These are phyloP conservation scores for Aphyosemion australe DNA, from an alignment of 2,113 vertebrate genomes.

Conservation along the genomic window DNA sequence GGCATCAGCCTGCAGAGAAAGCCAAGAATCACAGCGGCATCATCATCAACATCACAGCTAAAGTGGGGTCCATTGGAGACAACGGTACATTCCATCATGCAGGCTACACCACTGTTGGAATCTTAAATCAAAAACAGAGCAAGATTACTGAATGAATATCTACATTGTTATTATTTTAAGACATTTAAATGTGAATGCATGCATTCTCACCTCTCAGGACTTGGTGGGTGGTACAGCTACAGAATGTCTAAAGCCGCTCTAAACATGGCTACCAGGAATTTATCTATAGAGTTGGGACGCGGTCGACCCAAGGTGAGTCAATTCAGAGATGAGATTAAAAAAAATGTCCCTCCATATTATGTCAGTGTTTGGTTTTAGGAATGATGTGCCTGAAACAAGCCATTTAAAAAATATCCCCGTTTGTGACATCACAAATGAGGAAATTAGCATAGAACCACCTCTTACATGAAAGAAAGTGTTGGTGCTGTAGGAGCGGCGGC, in stretches of 20 bases:
- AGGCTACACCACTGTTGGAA: too few relatives aligned
- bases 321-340: too few relatives aligned
- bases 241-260: constrained; percentile 77
- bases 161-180: not conserved
- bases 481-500: too few relatives aligned
- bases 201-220: constrained; percentile 37
- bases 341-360: too few relatives aligned
- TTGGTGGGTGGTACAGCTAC: constrained; percentile 77
- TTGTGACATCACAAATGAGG: too few relatives aligned
- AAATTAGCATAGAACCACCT: too few relatives aligned
- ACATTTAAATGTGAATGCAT: not conserved
- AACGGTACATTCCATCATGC: constrained; percentile 50
- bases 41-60: constrained; percentile 73
- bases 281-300: constrained; percentile 73
- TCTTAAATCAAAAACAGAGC: too few relatives aligned
- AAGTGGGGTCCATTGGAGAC: constrained; percentile 75
- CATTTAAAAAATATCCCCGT: too few relatives aligned
- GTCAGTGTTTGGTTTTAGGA: too few relatives aligned
- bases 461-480: too few relatives aligned
- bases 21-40: constrained; percentile 67
- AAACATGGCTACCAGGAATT: constrained; percentile 77
- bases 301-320: constrained; percentile 57
- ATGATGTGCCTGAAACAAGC: too few relatives aligned
- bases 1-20: constrained; percentile 58
- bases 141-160: too few relatives aligned